phyloP scores from a whole-genome alignment of 2,797 vertebrate genomes.

The Manis pentadactyla region DNA sequence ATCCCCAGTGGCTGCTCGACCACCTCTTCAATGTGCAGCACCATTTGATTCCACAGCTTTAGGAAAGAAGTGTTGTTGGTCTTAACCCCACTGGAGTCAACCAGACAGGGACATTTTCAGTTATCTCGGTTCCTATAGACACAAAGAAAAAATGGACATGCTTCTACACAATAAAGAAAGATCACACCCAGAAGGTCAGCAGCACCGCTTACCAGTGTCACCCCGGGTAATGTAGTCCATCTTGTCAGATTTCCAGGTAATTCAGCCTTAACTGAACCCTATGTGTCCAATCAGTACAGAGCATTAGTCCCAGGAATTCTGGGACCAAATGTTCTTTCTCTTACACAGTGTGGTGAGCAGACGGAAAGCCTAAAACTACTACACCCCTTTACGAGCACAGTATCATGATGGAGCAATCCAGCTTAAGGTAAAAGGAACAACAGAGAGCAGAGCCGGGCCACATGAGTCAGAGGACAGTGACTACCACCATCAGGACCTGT shows the following conservation, averaged over 20 bases:
- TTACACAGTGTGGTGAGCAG: background rate
- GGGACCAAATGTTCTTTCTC: background rate
- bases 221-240: accelerated
- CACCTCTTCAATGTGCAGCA: background rate
- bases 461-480: background rate
- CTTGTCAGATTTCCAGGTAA: background rate
- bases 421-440: background rate
- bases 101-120: background rate
- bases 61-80: background rate
- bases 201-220: background rate
- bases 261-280: background rate
- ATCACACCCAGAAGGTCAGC: background rate
- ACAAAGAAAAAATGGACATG: background rate
- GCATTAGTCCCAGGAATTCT: background rate
- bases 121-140: too few relatives aligned
- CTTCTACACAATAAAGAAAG: background rate
- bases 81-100: background rate
- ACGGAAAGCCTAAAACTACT: background rate
- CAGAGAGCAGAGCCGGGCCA: background rate
- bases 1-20: background rate
- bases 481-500: background rate
- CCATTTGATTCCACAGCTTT: background rate
- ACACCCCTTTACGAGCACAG: background rate
- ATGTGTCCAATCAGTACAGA: background rate
- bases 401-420: background rate